Base-by-base conservation (phyloP, 2,888 invertebrate species). In the Ectropis crepuscularia region DNA sequence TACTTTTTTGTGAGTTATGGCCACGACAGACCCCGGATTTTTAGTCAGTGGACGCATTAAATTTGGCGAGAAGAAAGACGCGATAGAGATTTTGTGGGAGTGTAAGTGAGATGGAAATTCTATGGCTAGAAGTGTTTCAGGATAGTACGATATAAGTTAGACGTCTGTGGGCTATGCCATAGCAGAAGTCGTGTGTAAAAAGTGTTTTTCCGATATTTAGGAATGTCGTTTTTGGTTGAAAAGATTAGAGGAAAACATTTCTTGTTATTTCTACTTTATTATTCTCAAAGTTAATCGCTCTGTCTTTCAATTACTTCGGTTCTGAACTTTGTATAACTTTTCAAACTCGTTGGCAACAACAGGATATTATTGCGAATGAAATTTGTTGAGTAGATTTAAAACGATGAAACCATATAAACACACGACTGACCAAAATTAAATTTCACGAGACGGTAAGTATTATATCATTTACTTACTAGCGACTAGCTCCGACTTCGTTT, bases 1-100 rank as follows among this genome's bases (percentile, higher is more conserved):
- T 87, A 85, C 78, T 87, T 88, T 88, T 28, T 87, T 85, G 81
- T 80, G 80, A 84, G 80, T 80, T 77, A 74, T 75, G 77, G 10
- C n/a, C 28, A 9, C 28, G 51, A 28, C n/a, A 51, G 10, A 76
- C 76, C 75, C 73, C 74, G 78, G 76, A 51, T 11, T 28, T 50
- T 49, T 10, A 10, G 16, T 51, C 39, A 6, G 39, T 41, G 51
- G 41, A 6, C 41, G 16, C 41, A 41, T 51, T 9, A 39, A 51
- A 39, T 28, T 28, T 28, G 16, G 16, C 4, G 16, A 28, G 16
- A 28, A 28, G 16, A 28, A 28, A 28, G 16, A 28, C 4, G 16
- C 16, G 16, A 28, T 28, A 28, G 16, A 28, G 4, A 38, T 49
- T 51, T 2, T 16, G 8, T 6, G 16, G 6, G 16, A 51, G 16